phyloP scores from a whole-genome alignment of 2,797 vertebrate genomes.

The Mormyrops boulengeri region DNA sequence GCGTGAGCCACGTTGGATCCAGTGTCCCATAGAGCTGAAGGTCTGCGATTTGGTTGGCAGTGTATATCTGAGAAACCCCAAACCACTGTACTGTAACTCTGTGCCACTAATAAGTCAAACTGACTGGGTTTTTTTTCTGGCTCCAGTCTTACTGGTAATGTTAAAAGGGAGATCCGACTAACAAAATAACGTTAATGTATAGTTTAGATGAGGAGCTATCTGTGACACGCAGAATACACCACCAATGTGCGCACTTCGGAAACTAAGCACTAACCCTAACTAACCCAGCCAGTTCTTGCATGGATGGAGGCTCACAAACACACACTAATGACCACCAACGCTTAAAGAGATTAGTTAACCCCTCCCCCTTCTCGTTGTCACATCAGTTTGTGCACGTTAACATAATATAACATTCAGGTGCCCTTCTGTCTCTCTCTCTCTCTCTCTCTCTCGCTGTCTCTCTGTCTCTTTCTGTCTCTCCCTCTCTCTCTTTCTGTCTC shows the following conservation, averaged over 20 bases:
- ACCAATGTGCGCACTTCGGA: not conserved
- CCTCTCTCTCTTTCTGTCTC: too few species aligned
- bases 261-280: constrained; percentile 12
- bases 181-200: not conserved
- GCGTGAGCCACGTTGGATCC: constrained; percentile 7
- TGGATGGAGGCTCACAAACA: constrained; percentile 25
- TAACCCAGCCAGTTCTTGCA: constrained; percentile 27
- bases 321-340: constrained; percentile 24
- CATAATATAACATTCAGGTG: constrained; percentile 35
- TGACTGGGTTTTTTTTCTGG: not conserved
- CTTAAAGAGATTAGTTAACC: not conserved
- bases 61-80: not conserved
- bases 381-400: constrained; percentile 26
- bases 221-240: not conserved
- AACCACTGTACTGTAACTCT: not conserved
- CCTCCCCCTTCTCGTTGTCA: constrained; percentile 18
- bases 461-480: not conserved
- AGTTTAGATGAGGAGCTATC: not conserved
- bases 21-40: not conserved
- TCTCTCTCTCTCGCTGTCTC: not conserved
- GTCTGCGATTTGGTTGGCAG: constrained; percentile 7
- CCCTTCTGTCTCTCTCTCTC: constrained; percentile 9
- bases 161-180: not conserved
- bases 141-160: not conserved
- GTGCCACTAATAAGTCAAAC: not conserved